A percentile compares a stretch with the other conserved stretches of the same genome.
Conservation (phyloP, 2,113 vertebrate genomes). For the Takifugu bimaculatus region DNA sequence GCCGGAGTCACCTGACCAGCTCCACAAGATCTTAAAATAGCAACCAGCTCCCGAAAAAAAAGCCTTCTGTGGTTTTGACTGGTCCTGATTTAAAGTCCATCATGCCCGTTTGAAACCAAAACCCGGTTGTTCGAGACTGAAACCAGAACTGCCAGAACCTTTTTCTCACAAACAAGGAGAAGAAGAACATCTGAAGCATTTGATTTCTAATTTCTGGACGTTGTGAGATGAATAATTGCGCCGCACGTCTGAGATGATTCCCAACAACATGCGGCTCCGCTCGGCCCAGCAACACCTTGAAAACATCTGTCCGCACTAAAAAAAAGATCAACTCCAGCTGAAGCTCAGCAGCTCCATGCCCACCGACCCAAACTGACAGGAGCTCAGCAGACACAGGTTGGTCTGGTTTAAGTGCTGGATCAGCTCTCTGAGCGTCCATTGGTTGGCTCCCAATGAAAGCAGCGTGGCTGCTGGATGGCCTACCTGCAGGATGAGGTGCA, state of each 20-base stretch:
- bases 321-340: neutral
- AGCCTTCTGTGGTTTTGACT: neutral
- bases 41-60: neutral
- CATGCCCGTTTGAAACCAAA: too few species aligned
- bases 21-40: neutral
- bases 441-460: slow-evolving; percentile 70
- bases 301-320: neutral
- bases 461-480: slow-evolving; percentile 57
- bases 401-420: slow-evolving; percentile 32
- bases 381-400: slow-evolving; percentile 36
- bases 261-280: too few species aligned
- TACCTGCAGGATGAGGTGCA: slow-evolving; percentile 78
- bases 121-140: too few species aligned
- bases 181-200: too few species aligned
- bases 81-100: too few species aligned
- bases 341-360: slow-evolving; percentile 11
- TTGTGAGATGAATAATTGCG: neutral
- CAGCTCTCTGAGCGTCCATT: slow-evolving; percentile 40
- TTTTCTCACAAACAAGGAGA: too few species aligned
- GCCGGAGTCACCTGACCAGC: too few species aligned
- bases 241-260: neutral
- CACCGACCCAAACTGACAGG: slow-evolving; percentile 27
- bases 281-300: neutral
- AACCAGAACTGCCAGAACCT: too few species aligned
- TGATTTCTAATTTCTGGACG: too few species aligned